Base-by-base conservation (phyloP, 2,888 invertebrate species). In the Ennomos erosarius region DNA sequence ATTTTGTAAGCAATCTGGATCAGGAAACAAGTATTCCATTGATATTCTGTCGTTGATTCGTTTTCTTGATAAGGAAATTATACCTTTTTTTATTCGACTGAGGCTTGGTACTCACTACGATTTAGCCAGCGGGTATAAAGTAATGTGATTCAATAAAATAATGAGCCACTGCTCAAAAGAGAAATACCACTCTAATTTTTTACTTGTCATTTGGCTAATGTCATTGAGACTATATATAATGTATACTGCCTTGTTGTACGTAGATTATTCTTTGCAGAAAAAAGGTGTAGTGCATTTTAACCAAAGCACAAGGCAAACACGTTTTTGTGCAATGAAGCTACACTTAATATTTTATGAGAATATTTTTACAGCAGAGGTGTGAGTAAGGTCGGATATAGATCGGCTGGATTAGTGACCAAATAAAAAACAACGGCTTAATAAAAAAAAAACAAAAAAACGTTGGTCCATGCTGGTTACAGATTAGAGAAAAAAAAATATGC, bases 1-100 rank as follows among this genome's bases (percentile, higher is more conserved):
- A 63, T 61, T 62, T 50, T 50, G 55, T 46, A 51, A 48, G 52
- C 49, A 40, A 57, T 59, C 53, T 38, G 49, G 52, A 54, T 50
- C 57, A 57, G 44, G 50, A 60, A 60, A 55, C 55, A 26, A 13
- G 42, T 44, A 34, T 16, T 51, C 55, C 55, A 60, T 60, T 60
- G 59, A 60, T 60, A 60, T 55, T 54, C 38, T 42, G 16, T 10
- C 10, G 43, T 33, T 47, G 59, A 60, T 60, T 46, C 42, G 45
- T 55, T 47, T 42, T 37, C 34, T 11, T 34, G 59, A 60, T 60
- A 55, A 52, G 38, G 10, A 43, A 48, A 60, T 51, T 51, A 26
- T 3, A 16, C 16, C 16, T 16, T 60, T 55, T 59, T 51, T 45
- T 42, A 42, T 55, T 60, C 9, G 9, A 26, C 1, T 38, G 33